Conservation (phyloP, 2,888 invertebrate genomes). For the Lasioglossum zephyrum region DNA sequence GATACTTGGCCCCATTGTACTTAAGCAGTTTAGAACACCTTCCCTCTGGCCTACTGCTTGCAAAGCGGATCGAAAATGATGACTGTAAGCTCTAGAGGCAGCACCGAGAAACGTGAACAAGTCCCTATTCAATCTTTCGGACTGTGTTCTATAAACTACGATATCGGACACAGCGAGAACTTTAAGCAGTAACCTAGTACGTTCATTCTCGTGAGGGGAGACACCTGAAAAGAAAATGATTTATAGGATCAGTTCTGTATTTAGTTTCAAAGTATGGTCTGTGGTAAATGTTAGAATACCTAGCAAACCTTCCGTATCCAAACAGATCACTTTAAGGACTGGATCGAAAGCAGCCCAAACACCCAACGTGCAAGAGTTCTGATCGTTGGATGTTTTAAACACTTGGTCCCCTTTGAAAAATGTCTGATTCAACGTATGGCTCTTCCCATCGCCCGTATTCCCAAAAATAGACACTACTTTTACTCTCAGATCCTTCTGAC, state of each 20-base stretch:
- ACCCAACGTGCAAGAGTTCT: constrained; percentile 90
- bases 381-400: constrained; percentile 89
- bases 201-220: constrained; percentile 87
- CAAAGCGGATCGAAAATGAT: constrained; percentile 89
- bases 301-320: constrained; percentile 93
- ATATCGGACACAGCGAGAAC: constrained; percentile 93
- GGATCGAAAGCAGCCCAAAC: constrained; percentile 92
- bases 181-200: constrained; percentile 90
- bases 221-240: constrained; percentile 70
- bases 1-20: constrained; percentile 89
- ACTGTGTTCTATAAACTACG: constrained; percentile 90
- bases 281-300: constrained; percentile 82
- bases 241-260: neutral
- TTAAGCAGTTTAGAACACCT: constrained; percentile 84
- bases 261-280: neutral
- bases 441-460: constrained; percentile 94
- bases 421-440: constrained; percentile 90
- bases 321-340: constrained; percentile 87
- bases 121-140: constrained; percentile 91
- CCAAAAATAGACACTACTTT: constrained; percentile 94
- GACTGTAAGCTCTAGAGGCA: constrained; percentile 90
- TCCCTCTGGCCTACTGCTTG: constrained; percentile 82
- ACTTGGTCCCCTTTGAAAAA: constrained; percentile 86
- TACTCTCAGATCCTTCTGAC: constrained; percentile 86
- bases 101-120: constrained; percentile 91